Percentiles rank a stretch among this genome's conserved stretches.
Evolutionary conservation across 2,888 invertebrate species (phyloP).

Genomic region (Ennomos quercinarius): DNA sequence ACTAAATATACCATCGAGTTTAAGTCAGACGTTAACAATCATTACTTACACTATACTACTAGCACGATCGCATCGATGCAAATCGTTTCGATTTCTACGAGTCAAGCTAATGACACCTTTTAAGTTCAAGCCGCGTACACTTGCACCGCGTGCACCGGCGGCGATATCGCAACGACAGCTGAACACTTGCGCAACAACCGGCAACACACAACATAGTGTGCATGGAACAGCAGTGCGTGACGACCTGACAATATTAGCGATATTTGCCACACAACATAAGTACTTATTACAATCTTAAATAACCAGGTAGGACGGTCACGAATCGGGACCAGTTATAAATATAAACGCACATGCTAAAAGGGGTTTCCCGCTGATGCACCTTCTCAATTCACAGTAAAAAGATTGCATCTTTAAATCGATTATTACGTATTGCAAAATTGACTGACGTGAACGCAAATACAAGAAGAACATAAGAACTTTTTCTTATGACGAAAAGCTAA

Average conservation of each 20-base stretch:
- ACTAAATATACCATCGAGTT: not conserved
- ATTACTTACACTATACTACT: not conserved
- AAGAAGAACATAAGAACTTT: slow-evolving; percentile 8
- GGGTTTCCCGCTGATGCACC: slow-evolving; percentile 12
- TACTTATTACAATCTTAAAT: slow-evolving; percentile 35
- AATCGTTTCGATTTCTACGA: slow-evolving; percentile 26
- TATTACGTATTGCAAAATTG: not conserved
- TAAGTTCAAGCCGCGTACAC: slow-evolving; percentile 43
- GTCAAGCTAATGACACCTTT: slow-evolving; percentile 31
- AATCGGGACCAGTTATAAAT: slow-evolving; percentile 26
- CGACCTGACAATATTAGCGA: slow-evolving; percentile 32
- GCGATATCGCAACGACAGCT: slow-evolving; percentile 25
- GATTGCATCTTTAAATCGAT: slow-evolving; percentile 1
- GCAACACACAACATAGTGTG: slow-evolving; percentile 26
- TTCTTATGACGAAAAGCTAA: slow-evolving; percentile 19
- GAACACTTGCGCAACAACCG: slow-evolving; percentile 34
- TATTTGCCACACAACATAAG: slow-evolving; percentile 35
- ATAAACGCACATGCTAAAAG: slow-evolving; percentile 5
- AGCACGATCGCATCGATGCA: slow-evolving; percentile 6
- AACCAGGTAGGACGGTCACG: slow-evolving; percentile 31
- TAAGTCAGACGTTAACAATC: not conserved
- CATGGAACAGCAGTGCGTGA: slow-evolving; percentile 35
- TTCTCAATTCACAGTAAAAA: not conserved
- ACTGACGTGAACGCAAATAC: slow-evolving; percentile 2
- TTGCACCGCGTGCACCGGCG: slow-evolving; percentile 40